These are phyloP conservation scores for Hydrochoerus hydrochaeris DNA, from an alignment of 2,113 vertebrate species.

Conservation along the genomic window DNA sequence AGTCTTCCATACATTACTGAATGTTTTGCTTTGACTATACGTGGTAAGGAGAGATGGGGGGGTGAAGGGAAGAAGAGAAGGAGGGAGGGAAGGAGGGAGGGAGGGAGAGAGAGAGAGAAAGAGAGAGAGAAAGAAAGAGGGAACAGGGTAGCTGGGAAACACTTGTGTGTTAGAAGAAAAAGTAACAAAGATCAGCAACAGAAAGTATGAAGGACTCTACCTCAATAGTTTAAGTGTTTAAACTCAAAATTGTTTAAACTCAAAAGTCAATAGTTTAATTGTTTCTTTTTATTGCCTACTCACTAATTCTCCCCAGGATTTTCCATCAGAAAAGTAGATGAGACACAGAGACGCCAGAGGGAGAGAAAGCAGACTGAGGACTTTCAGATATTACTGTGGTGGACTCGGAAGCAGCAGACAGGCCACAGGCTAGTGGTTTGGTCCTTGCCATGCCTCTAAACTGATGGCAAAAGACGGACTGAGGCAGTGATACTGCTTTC, in stretches of 20 bases:
- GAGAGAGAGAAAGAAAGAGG: neutral
- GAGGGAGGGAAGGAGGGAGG: neutral
- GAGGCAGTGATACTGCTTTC: neutral
- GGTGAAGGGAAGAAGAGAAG: too few relatives aligned
- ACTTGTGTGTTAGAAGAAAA: neutral
- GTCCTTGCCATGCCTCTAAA: neutral
- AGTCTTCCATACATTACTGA: neutral
- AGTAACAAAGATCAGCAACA: neutral
- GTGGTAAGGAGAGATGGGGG: neutral
- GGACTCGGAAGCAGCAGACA: neutral
- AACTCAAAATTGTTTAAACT: too few relatives aligned
- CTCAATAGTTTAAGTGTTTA: too few relatives aligned
- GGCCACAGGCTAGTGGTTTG: neutral
- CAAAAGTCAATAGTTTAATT: neutral
- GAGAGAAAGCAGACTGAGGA: rapidly evolving
- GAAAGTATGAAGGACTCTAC: neutral
- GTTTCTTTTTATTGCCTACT: neutral
- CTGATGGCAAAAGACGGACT: neutral
- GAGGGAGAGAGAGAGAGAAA: neutral
- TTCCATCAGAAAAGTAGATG: neutral
- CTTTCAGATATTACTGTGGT: neutral
- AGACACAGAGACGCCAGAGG: neutral
- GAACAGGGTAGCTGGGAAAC: neutral
- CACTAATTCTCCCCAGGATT: neutral
- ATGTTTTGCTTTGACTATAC: neutral